phyloP scores from a whole-genome alignment of 30 jellyfish, hydroid and myxozoan species.

The Turritopsis dohrnii region DNA sequence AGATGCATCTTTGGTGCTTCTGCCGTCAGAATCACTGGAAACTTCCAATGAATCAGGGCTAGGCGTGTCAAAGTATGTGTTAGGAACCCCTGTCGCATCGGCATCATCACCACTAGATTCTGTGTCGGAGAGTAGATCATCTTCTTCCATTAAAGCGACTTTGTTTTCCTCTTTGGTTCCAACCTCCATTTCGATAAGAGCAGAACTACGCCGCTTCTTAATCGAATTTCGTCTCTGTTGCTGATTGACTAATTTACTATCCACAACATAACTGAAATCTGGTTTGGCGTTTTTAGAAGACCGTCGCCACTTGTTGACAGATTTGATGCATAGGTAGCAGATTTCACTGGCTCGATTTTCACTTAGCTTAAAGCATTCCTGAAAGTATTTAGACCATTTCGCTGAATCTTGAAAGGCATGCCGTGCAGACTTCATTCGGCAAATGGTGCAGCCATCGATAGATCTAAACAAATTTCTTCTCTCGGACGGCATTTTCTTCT shows the following conservation, averaged over 20 bases:
- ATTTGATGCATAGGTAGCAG: slow-evolving; percentile 26
- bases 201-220: slow-evolving; percentile 25
- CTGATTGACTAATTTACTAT: slow-evolving; percentile 2
- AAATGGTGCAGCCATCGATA: slow-evolving; percentile 34
- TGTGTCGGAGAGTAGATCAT: slow-evolving; percentile 57
- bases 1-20: slow-evolving; percentile 33
- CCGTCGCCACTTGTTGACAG: slow-evolving; percentile 31
- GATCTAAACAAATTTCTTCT: slow-evolving; percentile 32
- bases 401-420: slow-evolving; percentile 38
- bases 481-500: slow-evolving; percentile 32
- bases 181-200: slow-evolving; percentile 27
- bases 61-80: slow-evolving; percentile 59
- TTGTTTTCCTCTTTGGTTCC: slow-evolving; percentile 36
- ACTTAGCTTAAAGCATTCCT: slow-evolving; percentile 2
- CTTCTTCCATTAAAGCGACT: slow-evolving; percentile 42
- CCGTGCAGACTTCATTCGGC: slow-evolving; percentile 31
- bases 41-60: slow-evolving; percentile 53
- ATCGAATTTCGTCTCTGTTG: slow-evolving; percentile 14
- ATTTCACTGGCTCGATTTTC: slow-evolving; percentile 36
- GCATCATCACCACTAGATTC: slow-evolving; percentile 37
- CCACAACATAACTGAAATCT: slow-evolving; percentile 22
- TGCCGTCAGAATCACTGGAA: slow-evolving; percentile 10
- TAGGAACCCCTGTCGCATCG: slow-evolving; percentile 33
- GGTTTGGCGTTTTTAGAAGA: slow-evolving; percentile 26
- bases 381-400: slow-evolving; percentile 32